Conservation (phyloP, 2,888 invertebrate genomes). For the Meganola albula region DNA sequence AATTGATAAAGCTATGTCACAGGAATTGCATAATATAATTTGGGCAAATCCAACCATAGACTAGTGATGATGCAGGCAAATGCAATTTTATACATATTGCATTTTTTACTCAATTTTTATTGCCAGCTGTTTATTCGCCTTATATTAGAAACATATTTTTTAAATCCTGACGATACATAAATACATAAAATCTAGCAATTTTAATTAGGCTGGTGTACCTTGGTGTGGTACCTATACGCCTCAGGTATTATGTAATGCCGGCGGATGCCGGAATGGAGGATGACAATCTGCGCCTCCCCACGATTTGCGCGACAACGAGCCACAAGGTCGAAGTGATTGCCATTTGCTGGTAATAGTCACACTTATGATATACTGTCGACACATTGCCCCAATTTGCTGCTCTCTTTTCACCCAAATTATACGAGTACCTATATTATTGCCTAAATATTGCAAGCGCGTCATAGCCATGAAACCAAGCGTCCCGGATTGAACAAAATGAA, state of each 20-base stretch:
- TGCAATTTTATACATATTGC: too few relatives aligned
- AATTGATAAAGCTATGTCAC: too few relatives aligned
- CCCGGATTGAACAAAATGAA: too few relatives aligned
- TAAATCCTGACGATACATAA: too few relatives aligned
- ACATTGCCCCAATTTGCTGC: slow-evolving; percentile 57
- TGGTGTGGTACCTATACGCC: slow-evolving; percentile 24
- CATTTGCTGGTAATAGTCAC: slow-evolving; percentile 70
- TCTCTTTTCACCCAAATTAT: slow-evolving; percentile 27
- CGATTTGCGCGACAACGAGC: slow-evolving; percentile 70
- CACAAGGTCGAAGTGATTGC: slow-evolving; percentile 73
- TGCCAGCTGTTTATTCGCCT: too few relatives aligned
- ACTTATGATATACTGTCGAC: slow-evolving; percentile 58
- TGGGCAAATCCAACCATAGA: too few relatives aligned
- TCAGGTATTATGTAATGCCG: slow-evolving; percentile 58
- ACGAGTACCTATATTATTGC: not conserved
- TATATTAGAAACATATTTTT: too few relatives aligned
- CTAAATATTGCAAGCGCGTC: not conserved
- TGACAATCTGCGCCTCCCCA: slow-evolving; percentile 71
- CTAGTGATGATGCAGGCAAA: too few relatives aligned
- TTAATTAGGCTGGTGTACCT: too few relatives aligned
- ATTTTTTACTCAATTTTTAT: too few relatives aligned
- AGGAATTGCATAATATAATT: too few relatives aligned
- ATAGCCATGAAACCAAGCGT: not conserved
- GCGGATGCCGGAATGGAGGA: slow-evolving; percentile 70
- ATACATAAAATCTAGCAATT: too few relatives aligned